These are phyloP conservation scores for Pissodes strobi DNA, from an alignment of 1,140 invertebrate species.

Conservation along the genomic window DNA sequence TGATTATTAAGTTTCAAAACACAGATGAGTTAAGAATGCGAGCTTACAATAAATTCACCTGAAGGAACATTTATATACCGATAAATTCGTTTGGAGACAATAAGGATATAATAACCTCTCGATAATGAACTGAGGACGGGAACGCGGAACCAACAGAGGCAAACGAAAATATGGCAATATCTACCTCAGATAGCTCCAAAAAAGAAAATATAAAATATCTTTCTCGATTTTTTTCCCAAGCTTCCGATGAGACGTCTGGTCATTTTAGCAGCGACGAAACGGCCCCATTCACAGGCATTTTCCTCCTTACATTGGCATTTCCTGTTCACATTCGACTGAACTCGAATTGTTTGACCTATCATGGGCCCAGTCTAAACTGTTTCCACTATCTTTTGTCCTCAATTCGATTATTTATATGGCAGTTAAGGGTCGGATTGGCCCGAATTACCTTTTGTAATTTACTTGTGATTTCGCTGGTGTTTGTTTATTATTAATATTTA, in stretches of 20 bases:
- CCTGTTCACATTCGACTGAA: slow-evolving; percentile 54
- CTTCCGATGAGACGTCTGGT: slow-evolving; percentile 32
- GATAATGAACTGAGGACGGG: slow-evolving; percentile 1
- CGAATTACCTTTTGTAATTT: no score
- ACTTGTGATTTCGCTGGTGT: no score
- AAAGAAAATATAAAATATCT: slow-evolving; percentile 38
- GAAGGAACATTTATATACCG: no score
- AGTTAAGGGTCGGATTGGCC: slow-evolving; percentile 19
- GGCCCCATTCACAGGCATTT: slow-evolving; percentile 55
- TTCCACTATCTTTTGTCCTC: slow-evolving; percentile 40
- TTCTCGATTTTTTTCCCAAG: slow-evolving; percentile 32
- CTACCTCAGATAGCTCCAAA: slow-evolving; percentile 22
- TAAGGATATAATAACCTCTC: not conserved
- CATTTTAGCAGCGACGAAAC: slow-evolving; percentile 48
- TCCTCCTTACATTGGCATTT: slow-evolving; percentile 55
- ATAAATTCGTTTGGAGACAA: no score
- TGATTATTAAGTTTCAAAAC: no score
- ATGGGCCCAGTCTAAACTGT: slow-evolving; percentile 37
- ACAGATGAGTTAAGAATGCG: no score
- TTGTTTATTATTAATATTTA: no score
- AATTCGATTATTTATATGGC: slow-evolving; percentile 44
- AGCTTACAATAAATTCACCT: no score
- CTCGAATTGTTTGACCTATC: slow-evolving; percentile 54
- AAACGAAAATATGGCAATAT: slow-evolving; percentile 32
- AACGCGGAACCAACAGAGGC: not conserved